Conservation (phyloP, 2,888 invertebrate genomes). For the Stenurella melanura region DNA sequence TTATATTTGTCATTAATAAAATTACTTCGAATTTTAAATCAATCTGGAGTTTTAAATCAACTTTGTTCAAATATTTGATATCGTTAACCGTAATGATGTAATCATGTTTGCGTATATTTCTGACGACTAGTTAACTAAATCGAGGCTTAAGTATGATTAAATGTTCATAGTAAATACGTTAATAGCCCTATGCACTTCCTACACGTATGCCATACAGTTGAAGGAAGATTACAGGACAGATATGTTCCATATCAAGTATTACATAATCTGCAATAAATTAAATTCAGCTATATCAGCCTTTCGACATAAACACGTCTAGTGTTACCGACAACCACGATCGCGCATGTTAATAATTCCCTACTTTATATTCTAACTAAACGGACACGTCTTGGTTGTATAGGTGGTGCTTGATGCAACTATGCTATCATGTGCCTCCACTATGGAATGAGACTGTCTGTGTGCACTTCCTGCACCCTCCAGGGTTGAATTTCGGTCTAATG, state of each 20-base stretch:
- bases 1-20: too few species aligned
- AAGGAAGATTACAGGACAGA: slow-evolving; percentile 17
- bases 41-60: background rate
- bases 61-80: background rate
- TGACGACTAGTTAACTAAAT: slow-evolving; percentile 17
- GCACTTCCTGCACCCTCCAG: slow-evolving; percentile 33
- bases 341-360: slow-evolving; percentile 56
- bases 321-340: slow-evolving; percentile 48
- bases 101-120: background rate
- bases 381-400: slow-evolving; percentile 60
- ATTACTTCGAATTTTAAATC: too few species aligned
- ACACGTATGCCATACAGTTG: slow-evolving; percentile 19
- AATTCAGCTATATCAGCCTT: slow-evolving; percentile 47
- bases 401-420: slow-evolving; percentile 43
- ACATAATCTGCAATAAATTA: slow-evolving; percentile 46
- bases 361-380: slow-evolving; percentile 62
- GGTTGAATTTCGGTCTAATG: slow-evolving; percentile 20
- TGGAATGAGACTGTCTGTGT: slow-evolving; percentile 36
- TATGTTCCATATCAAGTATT: slow-evolving; percentile 32
- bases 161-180: slow-evolving; percentile 27
- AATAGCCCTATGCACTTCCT: slow-evolving; percentile 9
- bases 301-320: slow-evolving; percentile 52
- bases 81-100: background rate
- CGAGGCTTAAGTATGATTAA: slow-evolving; percentile 20
- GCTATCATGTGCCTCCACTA: slow-evolving; percentile 44